These are phyloP conservation scores for Caranx ignobilis DNA, from an alignment of 2,113 vertebrate species.

Conservation along the genomic window DNA sequence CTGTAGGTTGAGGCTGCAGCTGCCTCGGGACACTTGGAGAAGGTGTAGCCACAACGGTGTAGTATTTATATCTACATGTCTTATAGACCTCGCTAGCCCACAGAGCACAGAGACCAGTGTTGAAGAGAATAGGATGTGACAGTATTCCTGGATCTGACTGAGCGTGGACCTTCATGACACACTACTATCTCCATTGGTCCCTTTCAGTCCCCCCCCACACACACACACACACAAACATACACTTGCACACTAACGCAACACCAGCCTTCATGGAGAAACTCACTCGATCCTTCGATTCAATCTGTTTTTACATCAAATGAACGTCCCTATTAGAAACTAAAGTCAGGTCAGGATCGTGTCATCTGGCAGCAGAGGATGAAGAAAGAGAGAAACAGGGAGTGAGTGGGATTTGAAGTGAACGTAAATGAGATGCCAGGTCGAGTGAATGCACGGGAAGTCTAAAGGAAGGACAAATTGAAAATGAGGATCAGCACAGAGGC, in stretches of 20 bases:
- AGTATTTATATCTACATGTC: conserved; percentile 64
- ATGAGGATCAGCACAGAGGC: conserved; percentile 12
- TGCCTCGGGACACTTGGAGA: conserved; percentile 34
- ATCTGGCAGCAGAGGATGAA: conserved; percentile 1
- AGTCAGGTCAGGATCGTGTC: conserved; percentile 26
- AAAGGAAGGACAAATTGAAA: conserved; percentile 37
- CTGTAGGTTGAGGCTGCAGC: conserved; percentile 8
- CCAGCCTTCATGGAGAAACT: conserved; percentile 23
- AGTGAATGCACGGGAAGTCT: not conserved
- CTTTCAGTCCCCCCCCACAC: conserved; percentile 53
- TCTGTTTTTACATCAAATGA: conserved; percentile 47
- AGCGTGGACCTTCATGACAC: conserved; percentile 58
- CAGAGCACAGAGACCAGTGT: conserved; percentile 40
- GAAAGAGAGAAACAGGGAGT: conserved; percentile 7
- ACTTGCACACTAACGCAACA: conserved; percentile 27
- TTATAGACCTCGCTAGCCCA: conserved; percentile 26
- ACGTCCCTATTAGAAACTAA: conserved; percentile 23
- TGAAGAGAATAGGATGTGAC: conserved; percentile 72
- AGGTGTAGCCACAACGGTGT: conserved; percentile 45
- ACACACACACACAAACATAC: not conserved
- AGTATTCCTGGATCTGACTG: conserved; percentile 70
- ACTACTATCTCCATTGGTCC: conserved; percentile 48
- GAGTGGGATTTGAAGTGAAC: conserved; percentile 24
- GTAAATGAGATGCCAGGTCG: conserved; percentile 10
- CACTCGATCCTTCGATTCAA: conserved; percentile 18